Evolutionary conservation across 2,888 invertebrate genomes (phyloP), one percentile per base, ranked within the genome.

Genomic region (Lithophane leautieri): DNA sequence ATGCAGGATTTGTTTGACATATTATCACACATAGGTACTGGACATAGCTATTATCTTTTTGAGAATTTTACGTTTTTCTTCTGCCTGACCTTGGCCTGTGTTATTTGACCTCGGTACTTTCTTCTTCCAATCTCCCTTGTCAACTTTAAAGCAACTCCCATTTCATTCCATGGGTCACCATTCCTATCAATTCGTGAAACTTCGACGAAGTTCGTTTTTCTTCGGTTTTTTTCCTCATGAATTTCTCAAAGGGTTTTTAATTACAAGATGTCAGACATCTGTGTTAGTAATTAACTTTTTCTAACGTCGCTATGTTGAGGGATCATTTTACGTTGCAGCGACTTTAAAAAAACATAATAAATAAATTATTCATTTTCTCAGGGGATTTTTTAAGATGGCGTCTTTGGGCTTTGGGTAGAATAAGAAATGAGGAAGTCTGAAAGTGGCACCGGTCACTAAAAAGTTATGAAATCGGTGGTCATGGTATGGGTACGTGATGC

Each of bases 201-300:
- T 56, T 67, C 75, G 68, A 16, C 3, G 2, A 4, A 14, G 16
- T 12, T 76, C 61, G 76, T 40, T 40, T 40, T 70, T 7, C 25
- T 40, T 78, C 61, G n/a, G 12, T 19, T 50, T 74, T 69, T 52
- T 40, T 67, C 50, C 52, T 76, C 70, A 80, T 76, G 50, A 81
- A 76, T 81, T 61, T 78, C 56, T 62, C 28, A 61, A 78, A 79
- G 71, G 72, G 44, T 80, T 84, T 78, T 86, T 76, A 84, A 86
- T 86, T 86, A 85, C 74, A 80, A 77, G 77, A 80, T 75, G 77
- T 68, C 66, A 75, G 80, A 82, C 87, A 80, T 82, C 81, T 79
- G 74, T 68, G 62, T 76, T 68, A 73, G 70, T 80, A 86, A 81
- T 82, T 86, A 84, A 84, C 71, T 80, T 86, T 86, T 84, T 86